phyloP scores from a whole-genome alignment of 2,113 vertebrate genomes.

The Brachionichthys hirsutus region DNA sequence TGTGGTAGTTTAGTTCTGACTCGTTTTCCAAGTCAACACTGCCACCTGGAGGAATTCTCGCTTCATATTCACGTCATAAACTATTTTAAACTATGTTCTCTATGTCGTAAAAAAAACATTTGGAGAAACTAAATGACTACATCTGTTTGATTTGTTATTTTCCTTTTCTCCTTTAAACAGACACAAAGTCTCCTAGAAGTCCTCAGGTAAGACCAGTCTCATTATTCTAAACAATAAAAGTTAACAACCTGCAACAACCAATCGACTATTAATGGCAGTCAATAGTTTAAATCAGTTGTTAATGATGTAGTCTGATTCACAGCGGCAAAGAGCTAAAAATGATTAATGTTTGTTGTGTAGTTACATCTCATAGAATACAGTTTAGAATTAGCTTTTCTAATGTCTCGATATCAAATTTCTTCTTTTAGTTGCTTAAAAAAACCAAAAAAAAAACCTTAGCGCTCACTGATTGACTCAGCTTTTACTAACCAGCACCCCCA shows the following conservation, averaged over 20 bases:
- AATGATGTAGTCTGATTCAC: conserved; percentile 4
- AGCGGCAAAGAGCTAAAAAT: conserved; percentile 1
- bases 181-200: conserved; percentile 57
- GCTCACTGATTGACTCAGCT: conserved; percentile 39
- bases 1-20: background rate
- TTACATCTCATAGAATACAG: background rate
- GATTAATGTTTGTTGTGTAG: conserved; percentile 1
- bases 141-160: background rate
- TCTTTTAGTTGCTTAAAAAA: conserved; percentile 28
- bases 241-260: background rate
- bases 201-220: conserved; percentile 58
- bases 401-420: conserved; percentile 4
- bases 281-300: background rate
- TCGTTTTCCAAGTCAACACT: conserved; percentile 40
- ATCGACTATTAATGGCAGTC: background rate
- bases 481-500: conserved; percentile 71
- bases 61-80: background rate
- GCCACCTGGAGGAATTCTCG: conserved; percentile 52
- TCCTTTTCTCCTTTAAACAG: conserved; percentile 35
- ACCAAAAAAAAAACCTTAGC: conserved; percentile 15
- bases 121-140: background rate
- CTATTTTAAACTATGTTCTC: background rate
- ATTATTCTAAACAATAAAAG: background rate
- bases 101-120: background rate
- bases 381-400: conserved; percentile 4